Percentiles rank a stretch among this genome's conserved stretches.
phyloP scores from a whole-genome alignment of 2,888 invertebrate species.

The Perithous albicinctus region DNA sequence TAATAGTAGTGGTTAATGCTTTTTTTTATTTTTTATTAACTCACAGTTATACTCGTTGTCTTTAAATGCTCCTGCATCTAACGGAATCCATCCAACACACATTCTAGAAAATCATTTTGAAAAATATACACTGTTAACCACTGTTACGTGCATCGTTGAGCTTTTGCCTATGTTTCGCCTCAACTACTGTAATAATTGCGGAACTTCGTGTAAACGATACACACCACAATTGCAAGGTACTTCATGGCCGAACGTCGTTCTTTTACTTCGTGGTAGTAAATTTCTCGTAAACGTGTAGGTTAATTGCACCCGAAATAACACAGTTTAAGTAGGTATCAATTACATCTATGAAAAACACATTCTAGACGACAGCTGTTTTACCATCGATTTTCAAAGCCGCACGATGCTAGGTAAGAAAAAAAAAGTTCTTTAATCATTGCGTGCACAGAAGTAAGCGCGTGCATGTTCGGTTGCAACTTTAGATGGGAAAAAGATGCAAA shows the following conservation, averaged over 20 bases:
- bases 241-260: neutral
- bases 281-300: neutral
- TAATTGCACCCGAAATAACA: neutral
- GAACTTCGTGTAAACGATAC: neutral
- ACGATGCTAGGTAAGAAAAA: neutral
- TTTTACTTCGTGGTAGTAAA: neutral
- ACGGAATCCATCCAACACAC: too few species aligned
- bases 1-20: too few species aligned
- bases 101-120: too few species aligned
- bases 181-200: neutral
- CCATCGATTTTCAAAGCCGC: neutral
- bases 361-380: conserved; percentile 7
- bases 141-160: too few species aligned
- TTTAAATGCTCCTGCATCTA: too few species aligned
- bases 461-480: neutral
- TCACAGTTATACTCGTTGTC: too few species aligned
- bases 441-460: neutral
- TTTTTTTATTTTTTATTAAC: too few species aligned
- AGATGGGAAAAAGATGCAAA: conserved; percentile 29
- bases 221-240: neutral
- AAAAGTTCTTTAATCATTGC: neutral
- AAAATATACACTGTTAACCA: neutral
- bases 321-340: conserved; percentile 1
- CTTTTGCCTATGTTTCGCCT: neutral
- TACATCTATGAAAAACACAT: neutral